These are phyloP conservation scores for Albula goreensis DNA, from an alignment of 2,113 vertebrate genomes.

Conservation along the genomic window DNA sequence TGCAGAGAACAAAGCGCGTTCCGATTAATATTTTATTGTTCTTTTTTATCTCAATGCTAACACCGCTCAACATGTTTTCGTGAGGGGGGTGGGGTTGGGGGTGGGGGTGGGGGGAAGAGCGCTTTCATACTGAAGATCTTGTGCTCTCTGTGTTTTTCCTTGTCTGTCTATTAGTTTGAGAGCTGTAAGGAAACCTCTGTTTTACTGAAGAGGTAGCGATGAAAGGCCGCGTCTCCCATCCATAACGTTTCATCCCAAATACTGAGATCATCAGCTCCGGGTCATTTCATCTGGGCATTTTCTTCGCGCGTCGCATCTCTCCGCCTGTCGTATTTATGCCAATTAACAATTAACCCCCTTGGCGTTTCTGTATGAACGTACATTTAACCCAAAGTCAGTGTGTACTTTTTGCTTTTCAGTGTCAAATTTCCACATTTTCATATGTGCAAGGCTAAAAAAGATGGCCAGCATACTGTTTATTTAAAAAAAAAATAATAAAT, in stretches of 20 bases:
- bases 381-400: too few species aligned
- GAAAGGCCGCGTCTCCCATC: not conserved
- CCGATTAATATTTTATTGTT: constrained; percentile 94
- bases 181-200: constrained; percentile 48
- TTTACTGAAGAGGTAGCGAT: constrained; percentile 12
- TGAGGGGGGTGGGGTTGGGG: constrained; percentile 30
- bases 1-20: constrained; percentile 88
- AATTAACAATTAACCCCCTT: too few species aligned
- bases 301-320: not conserved
- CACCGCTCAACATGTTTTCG: constrained; percentile 79
- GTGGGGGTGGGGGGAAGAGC: constrained; percentile 42
- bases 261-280: not conserved
- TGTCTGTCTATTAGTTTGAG: constrained; percentile 59
- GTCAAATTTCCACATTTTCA: too few species aligned
- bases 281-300: not conserved
- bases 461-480: too few species aligned
- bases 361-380: too few species aligned
- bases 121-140: constrained; percentile 43
- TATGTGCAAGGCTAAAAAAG: too few species aligned
- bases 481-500: too few species aligned
- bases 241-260: not conserved
- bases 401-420: too few species aligned
- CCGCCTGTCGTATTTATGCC: too few species aligned
- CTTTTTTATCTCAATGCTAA: constrained; percentile 88
- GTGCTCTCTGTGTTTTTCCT: constrained; percentile 57